Evolutionary conservation across 2,888 invertebrate genomes (phyloP).

Genomic region (Aelia acuminata): DNA sequence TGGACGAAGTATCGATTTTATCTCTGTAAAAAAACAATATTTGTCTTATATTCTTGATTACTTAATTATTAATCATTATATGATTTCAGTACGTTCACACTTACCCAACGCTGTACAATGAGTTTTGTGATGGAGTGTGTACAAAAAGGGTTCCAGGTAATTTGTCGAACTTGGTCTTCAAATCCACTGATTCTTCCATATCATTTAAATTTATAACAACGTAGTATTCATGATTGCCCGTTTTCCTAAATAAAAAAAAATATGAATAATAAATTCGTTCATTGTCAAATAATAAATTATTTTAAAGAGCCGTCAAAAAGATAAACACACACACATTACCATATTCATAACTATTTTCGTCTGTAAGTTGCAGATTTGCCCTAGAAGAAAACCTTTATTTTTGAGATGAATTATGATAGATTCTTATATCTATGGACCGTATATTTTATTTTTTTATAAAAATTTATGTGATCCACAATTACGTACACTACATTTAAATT

Average conservation of each 20-base stretch:
- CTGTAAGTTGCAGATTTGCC: too few relatives aligned
- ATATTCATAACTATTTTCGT: too few relatives aligned
- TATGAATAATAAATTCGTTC: neutral
- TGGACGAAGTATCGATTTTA: neutral
- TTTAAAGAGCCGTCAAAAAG: too few relatives aligned
- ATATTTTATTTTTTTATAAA: too few relatives aligned
- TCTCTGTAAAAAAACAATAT: neutral
- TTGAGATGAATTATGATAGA: too few relatives aligned
- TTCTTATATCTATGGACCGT: too few relatives aligned
- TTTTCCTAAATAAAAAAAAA: neutral
- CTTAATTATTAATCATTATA: neutral
- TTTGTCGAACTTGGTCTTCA: conserved; percentile 34
- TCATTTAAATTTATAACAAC: conserved; percentile 61
- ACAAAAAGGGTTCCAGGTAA: neutral
- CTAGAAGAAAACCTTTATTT: too few relatives aligned
- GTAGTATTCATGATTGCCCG: conserved; percentile 9
- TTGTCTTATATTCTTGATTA: neutral
- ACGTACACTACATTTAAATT: too few relatives aligned
- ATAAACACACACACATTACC: too few relatives aligned
- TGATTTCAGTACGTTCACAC: neutral
- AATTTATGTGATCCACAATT: too few relatives aligned
- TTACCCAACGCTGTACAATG: conserved; percentile 30
- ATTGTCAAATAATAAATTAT: too few relatives aligned
- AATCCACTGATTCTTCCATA: conserved; percentile 43
- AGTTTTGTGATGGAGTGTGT: conserved; percentile 28